Evolutionary conservation across 2,888 invertebrate species (phyloP).

Genomic region (Homarus gammarus): DNA sequence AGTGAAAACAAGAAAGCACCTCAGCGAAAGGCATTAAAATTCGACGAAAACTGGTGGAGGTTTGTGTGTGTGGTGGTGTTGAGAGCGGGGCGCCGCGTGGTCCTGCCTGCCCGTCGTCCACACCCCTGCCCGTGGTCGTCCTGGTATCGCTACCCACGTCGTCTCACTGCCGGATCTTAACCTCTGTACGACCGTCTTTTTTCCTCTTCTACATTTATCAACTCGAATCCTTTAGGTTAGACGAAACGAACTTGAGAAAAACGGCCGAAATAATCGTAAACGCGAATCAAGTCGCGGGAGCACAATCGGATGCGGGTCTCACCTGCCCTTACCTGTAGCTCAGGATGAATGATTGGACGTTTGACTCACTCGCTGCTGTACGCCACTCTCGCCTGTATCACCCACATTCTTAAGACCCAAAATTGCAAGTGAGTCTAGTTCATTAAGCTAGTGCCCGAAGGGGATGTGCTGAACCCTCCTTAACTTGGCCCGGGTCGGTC

Average conservation of each 20-base stretch:
- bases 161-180: not conserved
- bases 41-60: slow-evolving; percentile 33
- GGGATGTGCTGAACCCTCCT: slow-evolving; percentile 53
- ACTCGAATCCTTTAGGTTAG: too few relatives aligned
- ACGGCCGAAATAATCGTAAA: not conserved
- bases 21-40: slow-evolving; percentile 4
- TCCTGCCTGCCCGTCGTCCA: slow-evolving; percentile 29
- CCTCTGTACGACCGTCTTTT: not conserved
- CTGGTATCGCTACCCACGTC: not conserved
- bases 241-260: not conserved
- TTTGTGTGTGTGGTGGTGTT: slow-evolving; percentile 1
- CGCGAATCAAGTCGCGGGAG: slow-evolving; percentile 9
- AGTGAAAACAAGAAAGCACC: slow-evolving; percentile 25
- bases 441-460: slow-evolving; percentile 49
- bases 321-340: slow-evolving; percentile 60
- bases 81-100: slow-evolving; percentile 13
- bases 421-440: slow-evolving; percentile 35
- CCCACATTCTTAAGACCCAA: slow-evolving; percentile 5
- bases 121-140: not conserved
- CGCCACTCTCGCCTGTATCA: slow-evolving; percentile 19
- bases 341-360: slow-evolving; percentile 62
- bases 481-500: slow-evolving; percentile 48
- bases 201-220: too few relatives aligned
- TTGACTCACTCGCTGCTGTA: slow-evolving; percentile 37
- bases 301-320: slow-evolving; percentile 30